Evolutionary conservation across 2,888 invertebrate genomes (phyloP).

Genomic region (Plebejus argus): DNA sequence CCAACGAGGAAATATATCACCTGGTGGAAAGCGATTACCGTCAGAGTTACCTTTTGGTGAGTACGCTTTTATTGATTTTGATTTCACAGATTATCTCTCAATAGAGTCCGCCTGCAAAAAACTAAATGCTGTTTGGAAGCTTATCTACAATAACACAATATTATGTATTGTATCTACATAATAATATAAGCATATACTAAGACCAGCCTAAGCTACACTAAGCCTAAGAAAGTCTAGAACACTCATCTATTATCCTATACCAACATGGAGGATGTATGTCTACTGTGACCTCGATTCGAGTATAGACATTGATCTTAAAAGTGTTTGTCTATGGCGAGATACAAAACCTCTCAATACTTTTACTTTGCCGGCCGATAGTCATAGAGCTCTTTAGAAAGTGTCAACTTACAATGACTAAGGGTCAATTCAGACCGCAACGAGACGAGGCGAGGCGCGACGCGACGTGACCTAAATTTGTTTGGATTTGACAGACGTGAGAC

Average conservation of each 20-base stretch:
- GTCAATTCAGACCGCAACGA: too few relatives aligned
- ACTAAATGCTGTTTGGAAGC: not conserved
- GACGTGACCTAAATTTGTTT: too few relatives aligned
- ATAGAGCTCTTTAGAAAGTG: slow-evolving; percentile 4
- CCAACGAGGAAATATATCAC: too few relatives aligned
- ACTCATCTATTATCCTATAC: slow-evolving; percentile 26
- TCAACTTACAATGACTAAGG: slow-evolving; percentile 17
- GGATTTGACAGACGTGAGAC: too few relatives aligned
- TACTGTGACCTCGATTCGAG: slow-evolving; percentile 14
- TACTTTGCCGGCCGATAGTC: not conserved
- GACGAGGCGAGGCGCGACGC: too few relatives aligned
- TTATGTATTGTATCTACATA: not conserved
- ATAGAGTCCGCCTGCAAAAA: too few relatives aligned
- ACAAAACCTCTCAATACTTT: slow-evolving; percentile 15
- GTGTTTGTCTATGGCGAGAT: slow-evolving; percentile 26
- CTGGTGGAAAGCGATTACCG: too few relatives aligned
- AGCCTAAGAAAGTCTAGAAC: slow-evolving; percentile 1
- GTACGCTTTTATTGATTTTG: too few relatives aligned
- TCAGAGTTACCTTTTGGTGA: too few relatives aligned
- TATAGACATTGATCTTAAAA: slow-evolving; percentile 19
- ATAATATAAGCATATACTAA: not conserved
- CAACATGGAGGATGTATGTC: slow-evolving; percentile 16
- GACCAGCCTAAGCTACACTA: not conserved
- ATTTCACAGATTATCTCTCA: too few relatives aligned
- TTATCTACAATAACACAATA: not conserved